Percentiles rank a stretch among this genome's conserved stretches.
phyloP scores from a whole-genome alignment of 1,140 invertebrate species.

The Pachypeltis micranthus region DNA sequence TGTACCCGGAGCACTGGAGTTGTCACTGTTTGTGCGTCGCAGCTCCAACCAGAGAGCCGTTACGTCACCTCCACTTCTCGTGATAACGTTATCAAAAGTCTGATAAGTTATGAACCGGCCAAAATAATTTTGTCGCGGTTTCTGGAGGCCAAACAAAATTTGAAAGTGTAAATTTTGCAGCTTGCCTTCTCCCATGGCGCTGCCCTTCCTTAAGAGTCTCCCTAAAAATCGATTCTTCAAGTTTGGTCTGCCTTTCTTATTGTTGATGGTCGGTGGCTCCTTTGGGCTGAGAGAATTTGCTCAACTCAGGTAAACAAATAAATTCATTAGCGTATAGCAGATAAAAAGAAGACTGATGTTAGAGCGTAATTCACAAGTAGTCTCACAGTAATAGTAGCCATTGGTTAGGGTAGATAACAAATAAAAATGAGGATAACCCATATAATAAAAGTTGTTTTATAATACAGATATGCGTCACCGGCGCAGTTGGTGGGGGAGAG shows the following conservation, averaged over 20 bases:
- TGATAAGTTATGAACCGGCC: neutral
- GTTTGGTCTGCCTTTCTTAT: constrained; percentile 52
- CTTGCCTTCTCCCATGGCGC: neutral
- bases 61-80: neutral
- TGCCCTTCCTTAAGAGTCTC: neutral
- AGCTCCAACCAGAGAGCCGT: neutral
- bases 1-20: too few species aligned
- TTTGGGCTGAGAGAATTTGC: constrained; percentile 58
- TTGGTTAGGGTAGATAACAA: neutral
- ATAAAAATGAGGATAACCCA: neutral
- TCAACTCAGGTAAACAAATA: constrained; percentile 42
- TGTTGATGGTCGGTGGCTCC: constrained; percentile 53
- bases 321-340: neutral
- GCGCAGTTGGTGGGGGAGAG: too few species aligned
- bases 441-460: constrained; percentile 13
- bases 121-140: neutral
- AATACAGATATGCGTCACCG: constrained; percentile 21
- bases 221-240: constrained; percentile 33
- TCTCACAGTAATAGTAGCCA: neutral
- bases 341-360: neutral
- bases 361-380: neutral
- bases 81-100: neutral
- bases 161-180: neutral
- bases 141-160: neutral
- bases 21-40: too few species aligned